Evolutionary conservation across 2,797 vertebrate species (phyloP).

Genomic region (Diglossa cyanea): DNA sequence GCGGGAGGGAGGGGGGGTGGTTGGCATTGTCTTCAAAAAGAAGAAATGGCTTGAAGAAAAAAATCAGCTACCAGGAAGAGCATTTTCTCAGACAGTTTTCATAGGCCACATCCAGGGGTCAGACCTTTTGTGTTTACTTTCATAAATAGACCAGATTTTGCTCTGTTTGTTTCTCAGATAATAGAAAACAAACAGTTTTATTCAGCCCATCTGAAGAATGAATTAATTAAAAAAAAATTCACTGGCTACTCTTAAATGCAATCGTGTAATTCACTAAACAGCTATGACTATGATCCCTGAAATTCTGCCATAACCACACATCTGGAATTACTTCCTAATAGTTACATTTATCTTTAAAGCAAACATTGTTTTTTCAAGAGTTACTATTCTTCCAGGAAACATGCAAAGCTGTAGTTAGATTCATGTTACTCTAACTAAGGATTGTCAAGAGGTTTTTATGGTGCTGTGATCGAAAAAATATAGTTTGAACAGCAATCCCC

Average conservation of each 20-base stretch:
- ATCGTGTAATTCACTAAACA: constrained; percentile 14
- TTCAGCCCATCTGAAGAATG: constrained; percentile 54
- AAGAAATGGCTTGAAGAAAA: constrained; percentile 33
- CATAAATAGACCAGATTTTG: constrained; percentile 46
- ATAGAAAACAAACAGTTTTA: constrained; percentile 41
- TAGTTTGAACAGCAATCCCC: background rate
- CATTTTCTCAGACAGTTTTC: constrained; percentile 49
- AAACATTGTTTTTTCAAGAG: constrained; percentile 46
- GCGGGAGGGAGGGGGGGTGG: accelerated
- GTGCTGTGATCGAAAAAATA: background rate
- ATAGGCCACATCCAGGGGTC: constrained; percentile 52
- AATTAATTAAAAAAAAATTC: constrained; percentile 2
- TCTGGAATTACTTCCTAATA: constrained; percentile 57
- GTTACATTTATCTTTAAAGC: constrained; percentile 52
- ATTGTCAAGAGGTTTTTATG: constrained; percentile 19
- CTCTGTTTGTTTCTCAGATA: constrained; percentile 50
- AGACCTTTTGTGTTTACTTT: constrained; percentile 61
- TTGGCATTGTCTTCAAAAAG: constrained; percentile 57
- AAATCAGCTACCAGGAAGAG: constrained; percentile 19
- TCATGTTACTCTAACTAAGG: background rate
- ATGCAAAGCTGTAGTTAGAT: background rate
- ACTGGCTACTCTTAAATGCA: constrained; percentile 30
- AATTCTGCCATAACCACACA: constrained; percentile 59
- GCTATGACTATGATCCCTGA: constrained; percentile 2
- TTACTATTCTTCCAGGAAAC: constrained; percentile 40